Conservation (phyloP, 1,140 invertebrate species). For the Drosophila albomicans region DNA sequence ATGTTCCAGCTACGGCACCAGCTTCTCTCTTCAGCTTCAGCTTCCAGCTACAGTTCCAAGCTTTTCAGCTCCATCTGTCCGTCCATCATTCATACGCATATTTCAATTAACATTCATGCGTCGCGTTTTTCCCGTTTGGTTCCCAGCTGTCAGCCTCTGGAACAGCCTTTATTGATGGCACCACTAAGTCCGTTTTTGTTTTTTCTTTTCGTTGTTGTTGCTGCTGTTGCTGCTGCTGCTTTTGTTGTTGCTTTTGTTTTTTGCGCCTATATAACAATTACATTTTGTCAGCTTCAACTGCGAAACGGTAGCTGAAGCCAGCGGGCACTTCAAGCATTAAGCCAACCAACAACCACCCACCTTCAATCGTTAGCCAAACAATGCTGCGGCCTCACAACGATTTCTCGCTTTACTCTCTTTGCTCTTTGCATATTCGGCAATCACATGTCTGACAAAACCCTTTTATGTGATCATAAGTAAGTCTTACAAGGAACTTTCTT, state of each 20-base stretch:
- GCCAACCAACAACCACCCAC: conserved; percentile 58
- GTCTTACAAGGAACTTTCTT: conserved; percentile 16
- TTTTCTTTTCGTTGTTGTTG: not conserved
- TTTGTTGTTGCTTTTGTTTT: conserved; percentile 22
- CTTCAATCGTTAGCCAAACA: conserved; percentile 48
- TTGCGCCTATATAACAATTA: conserved; percentile 77
- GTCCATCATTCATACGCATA: conserved; percentile 82
- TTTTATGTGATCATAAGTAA: conserved; percentile 52
- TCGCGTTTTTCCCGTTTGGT: conserved; percentile 60
- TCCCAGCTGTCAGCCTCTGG: conserved; percentile 42
- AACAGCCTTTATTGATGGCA: conserved; percentile 65
- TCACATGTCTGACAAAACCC: conserved; percentile 59
- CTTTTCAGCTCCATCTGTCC: conserved; percentile 26
- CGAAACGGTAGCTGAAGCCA: conserved; percentile 70
- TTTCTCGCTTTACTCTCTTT: conserved; percentile 9
- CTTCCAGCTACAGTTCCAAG: not conserved
- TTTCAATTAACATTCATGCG: conserved; percentile 80
- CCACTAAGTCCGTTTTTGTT: conserved; percentile 62
- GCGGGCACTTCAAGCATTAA: conserved; percentile 45
- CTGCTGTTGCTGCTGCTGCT: no score
- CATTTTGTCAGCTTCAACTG: conserved; percentile 68
- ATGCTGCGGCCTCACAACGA: conserved; percentile 44
- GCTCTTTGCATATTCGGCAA: conserved; percentile 52
- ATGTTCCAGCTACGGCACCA: conserved; percentile 22
- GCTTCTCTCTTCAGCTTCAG: not conserved